phyloP scores from a whole-genome alignment of 2,888 invertebrate genomes.

The Parnassius mnemosyne region DNA sequence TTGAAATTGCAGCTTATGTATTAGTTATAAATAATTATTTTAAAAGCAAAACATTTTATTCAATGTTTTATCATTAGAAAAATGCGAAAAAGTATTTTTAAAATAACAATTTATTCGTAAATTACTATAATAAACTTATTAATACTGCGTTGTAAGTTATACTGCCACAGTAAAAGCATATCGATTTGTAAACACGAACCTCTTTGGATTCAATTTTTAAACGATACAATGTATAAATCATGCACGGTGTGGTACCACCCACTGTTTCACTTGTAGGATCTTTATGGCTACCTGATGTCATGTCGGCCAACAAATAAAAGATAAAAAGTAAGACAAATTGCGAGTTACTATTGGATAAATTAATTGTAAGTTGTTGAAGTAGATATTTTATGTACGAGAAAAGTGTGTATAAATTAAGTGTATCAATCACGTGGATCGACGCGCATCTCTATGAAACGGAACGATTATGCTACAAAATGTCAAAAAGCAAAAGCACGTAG shows the following conservation, averaged over 20 bases:
- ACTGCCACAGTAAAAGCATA: background rate
- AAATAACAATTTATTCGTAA: too few relatives aligned
- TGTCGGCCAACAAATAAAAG: constrained; percentile 8
- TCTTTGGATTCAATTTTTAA: constrained; percentile 15
- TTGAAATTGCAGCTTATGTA: too few relatives aligned
- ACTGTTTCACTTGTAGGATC: constrained; percentile 19
- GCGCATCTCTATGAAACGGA: constrained; percentile 68
- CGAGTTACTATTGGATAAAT: background rate
- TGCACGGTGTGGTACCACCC: constrained; percentile 18
- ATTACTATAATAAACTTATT: too few relatives aligned
- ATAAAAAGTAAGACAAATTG: background rate
- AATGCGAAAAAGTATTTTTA: too few relatives aligned
- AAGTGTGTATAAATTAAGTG: constrained; percentile 46
- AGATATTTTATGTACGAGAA: constrained; percentile 32
- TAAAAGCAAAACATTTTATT: too few relatives aligned
- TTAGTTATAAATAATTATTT: too few relatives aligned
- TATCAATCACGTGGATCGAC: constrained; percentile 56
- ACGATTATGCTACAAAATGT: constrained; percentile 78
- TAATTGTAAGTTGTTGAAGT: background rate
- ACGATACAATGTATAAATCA: constrained; percentile 18
- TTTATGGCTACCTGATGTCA: constrained; percentile 14
- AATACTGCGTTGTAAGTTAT: background rate
- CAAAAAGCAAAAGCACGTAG: constrained; percentile 79
- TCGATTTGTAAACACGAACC: background rate
- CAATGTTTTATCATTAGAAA: too few relatives aligned